phyloP scores from a whole-genome alignment of 2,113 vertebrate species.

The Neogale vison region DNA sequence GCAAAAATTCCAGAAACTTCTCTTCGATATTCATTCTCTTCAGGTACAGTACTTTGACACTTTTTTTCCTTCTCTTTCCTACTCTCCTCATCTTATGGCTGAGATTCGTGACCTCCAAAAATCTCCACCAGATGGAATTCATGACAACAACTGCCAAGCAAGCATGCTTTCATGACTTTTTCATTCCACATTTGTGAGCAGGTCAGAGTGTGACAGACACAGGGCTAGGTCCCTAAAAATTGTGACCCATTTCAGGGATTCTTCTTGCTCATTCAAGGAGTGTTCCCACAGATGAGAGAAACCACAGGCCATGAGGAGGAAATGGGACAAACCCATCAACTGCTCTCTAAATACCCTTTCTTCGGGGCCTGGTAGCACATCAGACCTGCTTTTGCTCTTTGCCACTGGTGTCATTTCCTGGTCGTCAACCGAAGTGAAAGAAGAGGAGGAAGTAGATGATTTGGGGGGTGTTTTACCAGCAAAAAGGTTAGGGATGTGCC shows the following conservation, averaged over 20 bases:
- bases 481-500: neutral
- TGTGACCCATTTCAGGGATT: neutral
- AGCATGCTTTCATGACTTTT: neutral
- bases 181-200: neutral
- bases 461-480: neutral
- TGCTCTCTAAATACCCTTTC: neutral
- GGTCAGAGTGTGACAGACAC: neutral
- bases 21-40: neutral
- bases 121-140: slow-evolving; percentile 23
- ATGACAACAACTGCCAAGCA: neutral
- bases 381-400: neutral
- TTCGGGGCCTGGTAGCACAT: neutral
- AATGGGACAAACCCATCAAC: neutral
- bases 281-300: neutral
- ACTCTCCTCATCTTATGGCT: neutral
- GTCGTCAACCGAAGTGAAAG: neutral
- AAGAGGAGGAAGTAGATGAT: neutral
- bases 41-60: neutral
- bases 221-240: neutral
- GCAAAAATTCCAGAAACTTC: neutral
- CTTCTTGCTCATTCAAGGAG: neutral
- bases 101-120: neutral
- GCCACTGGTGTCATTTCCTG: neutral
- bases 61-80: neutral
- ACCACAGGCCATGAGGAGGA: neutral